Conservation (phyloP, 2,113 vertebrate species). For the Orycteropus afer region DNA sequence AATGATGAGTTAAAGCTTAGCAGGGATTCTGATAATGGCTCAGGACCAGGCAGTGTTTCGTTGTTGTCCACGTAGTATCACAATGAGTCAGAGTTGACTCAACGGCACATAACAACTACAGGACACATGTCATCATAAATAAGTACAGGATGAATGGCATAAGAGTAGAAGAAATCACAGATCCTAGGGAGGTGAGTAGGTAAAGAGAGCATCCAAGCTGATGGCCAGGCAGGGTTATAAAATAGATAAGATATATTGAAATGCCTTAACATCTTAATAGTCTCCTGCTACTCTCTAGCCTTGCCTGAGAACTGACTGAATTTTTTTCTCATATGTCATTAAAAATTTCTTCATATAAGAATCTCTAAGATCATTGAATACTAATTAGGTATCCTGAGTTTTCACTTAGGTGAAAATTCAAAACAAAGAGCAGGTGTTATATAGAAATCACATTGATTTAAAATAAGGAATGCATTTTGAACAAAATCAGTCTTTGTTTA, state of each 20-base stretch:
- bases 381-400: background rate
- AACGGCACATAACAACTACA: too few relatives aligned
- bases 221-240: background rate
- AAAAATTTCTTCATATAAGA: background rate
- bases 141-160: background rate
- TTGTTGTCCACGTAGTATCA: too few relatives aligned
- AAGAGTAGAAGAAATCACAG: background rate
- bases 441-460: slow-evolving; percentile 15
- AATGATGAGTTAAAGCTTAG: too few relatives aligned
- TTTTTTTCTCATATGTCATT: background rate
- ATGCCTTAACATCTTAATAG: accelerated
- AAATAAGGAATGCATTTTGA: background rate
- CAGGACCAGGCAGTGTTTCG: too few relatives aligned
- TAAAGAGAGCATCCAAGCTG: background rate
- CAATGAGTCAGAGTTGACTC: too few relatives aligned
- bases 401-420: background rate
- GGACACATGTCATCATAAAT: background rate
- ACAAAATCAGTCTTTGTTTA: background rate
- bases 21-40: too few relatives aligned
- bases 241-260: background rate
- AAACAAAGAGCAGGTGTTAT: background rate
- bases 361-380: background rate
- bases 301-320: background rate
- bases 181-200: background rate
- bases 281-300: background rate